Evolutionary conservation across 2,113 vertebrate species (phyloP), one percentile per base, ranked within the genome.

Genomic region (Phylloscopus trochiloides): DNA sequence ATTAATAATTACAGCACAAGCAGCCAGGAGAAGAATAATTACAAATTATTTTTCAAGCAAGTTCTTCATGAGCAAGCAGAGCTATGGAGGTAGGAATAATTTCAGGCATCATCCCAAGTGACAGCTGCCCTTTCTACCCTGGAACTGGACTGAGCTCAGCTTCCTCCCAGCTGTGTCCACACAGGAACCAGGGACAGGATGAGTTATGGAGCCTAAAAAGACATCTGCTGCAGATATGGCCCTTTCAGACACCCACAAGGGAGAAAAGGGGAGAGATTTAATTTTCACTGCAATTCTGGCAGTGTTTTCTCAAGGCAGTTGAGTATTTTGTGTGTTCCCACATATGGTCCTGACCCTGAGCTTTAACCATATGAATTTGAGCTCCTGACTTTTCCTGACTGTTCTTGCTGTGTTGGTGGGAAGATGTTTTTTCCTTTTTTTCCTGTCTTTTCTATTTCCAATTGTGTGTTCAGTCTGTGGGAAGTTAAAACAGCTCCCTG

Each of bases 11-110:
- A 38, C 8, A 78, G 38, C 28, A 54, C 50, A 73, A 6, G 3
- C 72, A 81, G 59, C 26, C 83, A 92, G 61, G 68, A 78, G 52
- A 92, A 87, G 40, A 95, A 93, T 29, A 87, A 88, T 95, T 88
- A 43, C 45, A 90, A 95, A 94, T 92, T 4, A 50, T 59, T 88
- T 91, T 76, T 65, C 54, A 29, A 45, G 73, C 45, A 72, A 68
- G 25, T 81, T 81, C 50, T 78, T 96, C 45, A 32, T 24, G 43
- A 32, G 14, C 20, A 45, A 89, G 54, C 20, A 86, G 36, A 77
- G 48, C 42, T 29, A 25, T 42, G 63, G 89, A 86, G 25, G 65
- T 36, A 48, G 12, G 14, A 26, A 52, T 77, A 70, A 74, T 29
- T 80, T n/a, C 20, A 54, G 22, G 21, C 47, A 62, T 50, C 54